Conservation (phyloP, 2,113 vertebrate species). For the Bos indicus region DNA sequence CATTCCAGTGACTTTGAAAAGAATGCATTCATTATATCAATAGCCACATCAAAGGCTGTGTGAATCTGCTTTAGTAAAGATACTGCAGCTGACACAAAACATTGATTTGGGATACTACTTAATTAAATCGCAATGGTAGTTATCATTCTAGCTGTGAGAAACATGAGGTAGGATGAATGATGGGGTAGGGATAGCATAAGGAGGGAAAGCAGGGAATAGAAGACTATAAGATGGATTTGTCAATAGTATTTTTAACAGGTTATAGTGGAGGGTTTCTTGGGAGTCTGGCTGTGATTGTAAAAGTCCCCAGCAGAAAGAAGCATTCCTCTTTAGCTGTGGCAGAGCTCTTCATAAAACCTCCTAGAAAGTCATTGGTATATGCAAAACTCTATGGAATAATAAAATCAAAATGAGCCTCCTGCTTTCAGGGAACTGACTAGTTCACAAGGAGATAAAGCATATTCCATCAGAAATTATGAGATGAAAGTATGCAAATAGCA, state of each 20-base stretch:
- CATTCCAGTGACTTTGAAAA: background rate
- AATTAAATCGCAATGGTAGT: background rate
- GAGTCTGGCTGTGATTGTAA: background rate
- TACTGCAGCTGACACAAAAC: background rate
- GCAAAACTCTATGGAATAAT: background rate
- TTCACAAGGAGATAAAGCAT: background rate
- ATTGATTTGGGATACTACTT: background rate
- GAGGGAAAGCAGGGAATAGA: background rate
- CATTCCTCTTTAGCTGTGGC: background rate
- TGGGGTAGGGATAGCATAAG: no score
- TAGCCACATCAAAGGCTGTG: background rate
- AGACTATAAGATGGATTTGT: background rate
- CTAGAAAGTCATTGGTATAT: background rate
- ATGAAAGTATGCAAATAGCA: background rate
- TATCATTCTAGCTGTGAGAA: background rate
- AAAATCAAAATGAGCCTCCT: background rate
- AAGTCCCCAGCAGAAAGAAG: background rate
- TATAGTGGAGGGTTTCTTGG: background rate
- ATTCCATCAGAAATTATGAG: background rate
- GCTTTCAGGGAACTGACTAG: background rate
- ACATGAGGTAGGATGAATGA: no score
- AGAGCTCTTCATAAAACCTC: background rate
- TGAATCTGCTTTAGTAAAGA: background rate
- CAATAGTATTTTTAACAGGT: background rate
- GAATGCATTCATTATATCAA: background rate